phyloP scores from a whole-genome alignment of 2,113 vertebrate species.

The Pyrgilauda ruficollis region DNA sequence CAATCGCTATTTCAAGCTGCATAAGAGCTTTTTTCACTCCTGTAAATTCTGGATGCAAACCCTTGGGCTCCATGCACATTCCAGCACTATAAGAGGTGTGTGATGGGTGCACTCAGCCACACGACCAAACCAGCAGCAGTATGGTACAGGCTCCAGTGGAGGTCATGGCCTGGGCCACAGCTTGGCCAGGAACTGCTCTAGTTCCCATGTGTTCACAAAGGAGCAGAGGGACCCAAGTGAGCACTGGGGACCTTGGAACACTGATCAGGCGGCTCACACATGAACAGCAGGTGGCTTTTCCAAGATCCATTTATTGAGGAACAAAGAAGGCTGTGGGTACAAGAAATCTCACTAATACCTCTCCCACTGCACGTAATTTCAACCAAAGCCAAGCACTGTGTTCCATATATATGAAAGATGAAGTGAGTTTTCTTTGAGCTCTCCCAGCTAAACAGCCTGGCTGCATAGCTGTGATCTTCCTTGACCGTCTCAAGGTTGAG shows the following conservation, averaged over 20 bases:
- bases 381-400: background rate
- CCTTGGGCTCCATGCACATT: constrained; percentile 50
- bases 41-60: constrained; percentile 53
- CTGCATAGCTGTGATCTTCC: background rate
- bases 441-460: background rate
- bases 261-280: background rate
- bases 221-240: background rate
- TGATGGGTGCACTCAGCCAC: rapidly evolving
- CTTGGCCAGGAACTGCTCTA: background rate
- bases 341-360: background rate
- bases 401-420: background rate
- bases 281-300: background rate
- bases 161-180: background rate
- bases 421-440: background rate
- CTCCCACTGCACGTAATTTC: background rate
- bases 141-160: background rate
- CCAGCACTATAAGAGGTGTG: constrained; percentile 64
- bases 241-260: background rate
- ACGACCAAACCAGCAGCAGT: background rate
- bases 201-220: background rate
- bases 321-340: background rate
- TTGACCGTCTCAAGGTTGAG: background rate
- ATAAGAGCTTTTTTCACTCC: constrained; percentile 74
- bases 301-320: background rate
- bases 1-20: constrained; percentile 66